phyloP scores from a whole-genome alignment of 1,140 invertebrate genomes.

The Leptinotarsa undecemlineata region DNA sequence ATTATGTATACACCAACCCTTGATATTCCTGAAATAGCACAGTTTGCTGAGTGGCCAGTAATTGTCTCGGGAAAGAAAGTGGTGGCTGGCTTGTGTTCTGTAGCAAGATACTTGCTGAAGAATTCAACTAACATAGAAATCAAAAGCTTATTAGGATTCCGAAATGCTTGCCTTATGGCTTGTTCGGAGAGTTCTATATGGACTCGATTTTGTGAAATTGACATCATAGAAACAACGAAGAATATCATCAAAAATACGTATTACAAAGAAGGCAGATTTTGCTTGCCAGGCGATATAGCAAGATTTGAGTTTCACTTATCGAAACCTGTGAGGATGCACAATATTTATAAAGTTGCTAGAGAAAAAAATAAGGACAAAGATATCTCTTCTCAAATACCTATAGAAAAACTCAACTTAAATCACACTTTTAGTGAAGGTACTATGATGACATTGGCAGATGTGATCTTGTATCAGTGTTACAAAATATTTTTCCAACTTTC shows the following conservation, averaged over 20 bases:
- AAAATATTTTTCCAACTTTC: conserved; percentile 66
- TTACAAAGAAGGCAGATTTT: conserved; percentile 33
- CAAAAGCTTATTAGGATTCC: conserved; percentile 72
- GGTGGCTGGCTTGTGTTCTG: conserved; percentile 65
- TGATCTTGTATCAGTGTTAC: conserved; percentile 77
- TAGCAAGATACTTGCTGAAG: conserved; percentile 69
- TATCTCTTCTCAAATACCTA: conserved; percentile 56
- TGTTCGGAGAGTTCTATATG: conserved; percentile 85
- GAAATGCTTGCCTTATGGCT: conserved; percentile 75
- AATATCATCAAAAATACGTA: conserved; percentile 39
- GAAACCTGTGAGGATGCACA: conserved; percentile 85
- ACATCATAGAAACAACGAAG: conserved; percentile 66
- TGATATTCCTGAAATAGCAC: conserved; percentile 40
- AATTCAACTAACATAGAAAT: conserved; percentile 51
- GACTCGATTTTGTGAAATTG: conserved; percentile 92
- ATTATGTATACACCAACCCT: conserved; percentile 32
- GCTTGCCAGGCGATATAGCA: conserved; percentile 66
- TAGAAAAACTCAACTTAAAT: conserved; percentile 61
- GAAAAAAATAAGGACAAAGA: conserved; percentile 60
- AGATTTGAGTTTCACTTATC: conserved; percentile 84
- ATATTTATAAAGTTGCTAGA: conserved; percentile 77
- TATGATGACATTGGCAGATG: conserved; percentile 80
- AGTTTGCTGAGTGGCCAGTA: conserved; percentile 64
- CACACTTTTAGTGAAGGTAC: conserved; percentile 85
- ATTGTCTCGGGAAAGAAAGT: conserved; percentile 63